Base-by-base conservation (phyloP, 2,113 vertebrate genomes). In the Canis aureus region DNA sequence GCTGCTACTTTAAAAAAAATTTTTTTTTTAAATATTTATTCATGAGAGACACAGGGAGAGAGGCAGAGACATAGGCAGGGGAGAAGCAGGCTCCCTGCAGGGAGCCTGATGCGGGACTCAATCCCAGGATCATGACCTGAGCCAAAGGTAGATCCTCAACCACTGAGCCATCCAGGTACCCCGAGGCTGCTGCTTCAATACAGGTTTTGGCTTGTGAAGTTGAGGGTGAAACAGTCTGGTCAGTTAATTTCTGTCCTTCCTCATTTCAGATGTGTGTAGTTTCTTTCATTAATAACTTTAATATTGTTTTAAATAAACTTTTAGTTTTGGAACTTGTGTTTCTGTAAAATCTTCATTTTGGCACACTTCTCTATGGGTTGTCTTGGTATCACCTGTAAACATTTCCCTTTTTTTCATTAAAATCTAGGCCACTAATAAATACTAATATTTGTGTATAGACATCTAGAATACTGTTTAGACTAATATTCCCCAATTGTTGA, bases 331-430 rank as follows among this genome's bases (percentile, higher is more conserved):
- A 76, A 35, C 69, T n/a, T 94, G 27, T 92, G 55, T 79, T 71
- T 81, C 16, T 76, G 8, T 69, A 69, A 83, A 78, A 78, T 88
- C 51, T 92, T 85, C 19, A 79, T 86, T 97, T 91, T 60, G 79
- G 12, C 19, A 74, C 19, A 32, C 43, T 79, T 89, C 11, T 64
- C 16, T 49, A 1, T 49, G 23, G 19, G 7, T 64, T 92, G 35
- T 74, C 49, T 76, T 69, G 17, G 17, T 71, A 53, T 74, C 38
- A 73, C 43, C 23, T 53, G 1, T 57, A 94, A 64, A 60, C 59
- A 74, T 80, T 89, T 91, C 55, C 35, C 76, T 1, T 91, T 29
- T 74, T 94, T 73, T 22, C 49, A 13, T 57, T 43, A 85, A 85
- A 22, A 59, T 66, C 5, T 85, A 84, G 32, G 51, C 27, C 74